Conservation (phyloP, 2,113 vertebrate genomes). For the Sialia sialis region DNA sequence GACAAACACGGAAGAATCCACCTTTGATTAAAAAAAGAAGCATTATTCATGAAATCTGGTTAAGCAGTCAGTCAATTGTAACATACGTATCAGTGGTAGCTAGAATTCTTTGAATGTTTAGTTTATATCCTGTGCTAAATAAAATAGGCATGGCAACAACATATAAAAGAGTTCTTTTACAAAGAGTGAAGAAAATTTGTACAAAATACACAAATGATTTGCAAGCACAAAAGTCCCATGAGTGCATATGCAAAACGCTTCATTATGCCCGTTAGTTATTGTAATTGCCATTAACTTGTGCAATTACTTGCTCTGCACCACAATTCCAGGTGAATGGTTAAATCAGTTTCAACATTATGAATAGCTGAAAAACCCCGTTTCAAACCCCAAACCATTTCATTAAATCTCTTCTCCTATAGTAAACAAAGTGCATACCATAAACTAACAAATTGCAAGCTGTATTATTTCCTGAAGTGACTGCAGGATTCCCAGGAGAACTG, state of each 20-base stretch:
- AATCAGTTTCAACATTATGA: neutral
- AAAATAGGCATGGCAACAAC: neutral
- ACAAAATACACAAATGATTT: neutral
- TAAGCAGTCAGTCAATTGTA: neutral
- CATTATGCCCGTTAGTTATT: conserved; percentile 36
- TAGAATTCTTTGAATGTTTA: neutral
- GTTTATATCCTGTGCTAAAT: neutral
- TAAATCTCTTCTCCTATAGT: neutral
- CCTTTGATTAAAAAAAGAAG: neutral
- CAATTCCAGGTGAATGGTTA: conserved; percentile 34
- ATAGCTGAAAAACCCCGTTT: neutral
- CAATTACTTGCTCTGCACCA: conserved; percentile 26
- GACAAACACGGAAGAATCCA: neutral
- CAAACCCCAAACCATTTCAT: neutral
- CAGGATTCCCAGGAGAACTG: neutral
- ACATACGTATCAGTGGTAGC: neutral
- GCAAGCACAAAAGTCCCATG: neutral
- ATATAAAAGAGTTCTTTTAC: neutral
- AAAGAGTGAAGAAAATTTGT: neutral
- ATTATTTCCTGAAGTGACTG: neutral
- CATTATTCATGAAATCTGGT: neutral
- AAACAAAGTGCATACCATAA: neutral
- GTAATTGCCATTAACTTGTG: conserved; percentile 26
- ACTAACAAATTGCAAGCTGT: neutral
- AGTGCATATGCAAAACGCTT: conserved; percentile 7